Evolutionary conservation across 1,140 invertebrate genomes (phyloP).

Genomic region (Atta texana): DNA sequence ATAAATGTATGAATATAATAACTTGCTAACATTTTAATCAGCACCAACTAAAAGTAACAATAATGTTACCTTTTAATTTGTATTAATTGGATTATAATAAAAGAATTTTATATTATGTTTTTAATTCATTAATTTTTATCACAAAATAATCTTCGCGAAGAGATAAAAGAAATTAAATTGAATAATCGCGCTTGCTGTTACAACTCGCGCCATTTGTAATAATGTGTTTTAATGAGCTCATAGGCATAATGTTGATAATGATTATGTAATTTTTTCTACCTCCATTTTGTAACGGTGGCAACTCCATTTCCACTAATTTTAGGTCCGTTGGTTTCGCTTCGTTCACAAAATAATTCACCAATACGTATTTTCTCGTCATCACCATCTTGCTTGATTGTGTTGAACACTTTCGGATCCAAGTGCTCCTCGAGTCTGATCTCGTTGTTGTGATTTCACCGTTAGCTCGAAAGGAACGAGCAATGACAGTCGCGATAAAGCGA

Average conservation of each 20-base stretch:
- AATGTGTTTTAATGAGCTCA: no score
- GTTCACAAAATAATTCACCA: slow-evolving; percentile 88
- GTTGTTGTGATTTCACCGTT: not conserved
- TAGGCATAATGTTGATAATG: not conserved
- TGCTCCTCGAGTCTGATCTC: not conserved
- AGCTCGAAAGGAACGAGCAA: not conserved
- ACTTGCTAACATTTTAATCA: no score
- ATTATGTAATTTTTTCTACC: slow-evolving; percentile 83
- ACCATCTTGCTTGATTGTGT: slow-evolving; percentile 82
- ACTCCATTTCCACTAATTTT: slow-evolving; percentile 88
- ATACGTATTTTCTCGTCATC: slow-evolving; percentile 87
- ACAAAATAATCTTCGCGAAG: not conserved
- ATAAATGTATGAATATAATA: no score
- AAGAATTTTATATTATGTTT: no score
- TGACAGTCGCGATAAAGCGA: not conserved
- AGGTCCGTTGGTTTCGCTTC: slow-evolving; percentile 89
- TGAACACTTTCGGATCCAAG: not conserved
- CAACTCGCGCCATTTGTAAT: not conserved
- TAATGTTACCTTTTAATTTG: no score
- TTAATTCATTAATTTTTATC: not conserved
- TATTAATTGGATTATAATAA: no score
- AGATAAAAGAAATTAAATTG: not conserved
- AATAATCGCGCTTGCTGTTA: not conserved
- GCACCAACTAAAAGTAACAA: no score
- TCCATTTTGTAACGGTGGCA: slow-evolving; percentile 88